A percentile compares a stretch with the other conserved stretches of the same genome.
phyloP scores from a whole-genome alignment of 2,888 invertebrate genomes.

The Drosophila multiciliata region DNA sequence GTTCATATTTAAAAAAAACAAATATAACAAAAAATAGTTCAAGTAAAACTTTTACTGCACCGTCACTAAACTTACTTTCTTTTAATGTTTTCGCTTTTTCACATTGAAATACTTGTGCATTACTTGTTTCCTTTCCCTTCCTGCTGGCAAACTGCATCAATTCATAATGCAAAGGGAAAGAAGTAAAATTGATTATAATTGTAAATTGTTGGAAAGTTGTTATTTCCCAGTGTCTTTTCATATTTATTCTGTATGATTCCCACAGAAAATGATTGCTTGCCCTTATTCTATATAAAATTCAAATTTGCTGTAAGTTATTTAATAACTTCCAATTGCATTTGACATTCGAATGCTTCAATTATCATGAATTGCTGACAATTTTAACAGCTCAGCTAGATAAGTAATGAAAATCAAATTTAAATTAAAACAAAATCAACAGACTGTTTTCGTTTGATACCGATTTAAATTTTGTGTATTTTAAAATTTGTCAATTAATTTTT shows the following conservation, averaged over 20 bases:
- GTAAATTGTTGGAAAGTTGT: constrained; percentile 63
- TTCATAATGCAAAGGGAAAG: constrained; percentile 59
- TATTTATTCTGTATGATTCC: constrained; percentile 7
- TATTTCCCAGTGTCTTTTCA: constrained; percentile 3
- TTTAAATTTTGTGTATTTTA: background rate
- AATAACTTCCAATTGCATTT: background rate
- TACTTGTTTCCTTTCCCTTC: constrained; percentile 36
- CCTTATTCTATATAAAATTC: background rate
- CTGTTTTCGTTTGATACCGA: background rate
- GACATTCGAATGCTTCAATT: background rate
- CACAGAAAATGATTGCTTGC: constrained; percentile 2
- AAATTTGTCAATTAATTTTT: background rate
- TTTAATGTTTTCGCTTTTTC: constrained; percentile 8
- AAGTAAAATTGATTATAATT: constrained; percentile 74
- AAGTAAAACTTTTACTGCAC: constrained; percentile 64
- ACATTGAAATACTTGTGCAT: constrained; percentile 69
- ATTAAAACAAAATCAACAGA: background rate
- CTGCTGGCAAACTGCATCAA: constrained; percentile 43
- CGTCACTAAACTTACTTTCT: constrained; percentile 54
- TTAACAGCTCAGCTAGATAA: background rate
- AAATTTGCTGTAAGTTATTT: background rate
- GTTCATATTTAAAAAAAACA: constrained; percentile 15
- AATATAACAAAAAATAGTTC: constrained; percentile 50
- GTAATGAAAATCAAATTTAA: background rate
- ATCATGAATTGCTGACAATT: background rate